phyloP scores from a whole-genome alignment of 2,888 invertebrate species.

The Lithophane ornitopus region DNA sequence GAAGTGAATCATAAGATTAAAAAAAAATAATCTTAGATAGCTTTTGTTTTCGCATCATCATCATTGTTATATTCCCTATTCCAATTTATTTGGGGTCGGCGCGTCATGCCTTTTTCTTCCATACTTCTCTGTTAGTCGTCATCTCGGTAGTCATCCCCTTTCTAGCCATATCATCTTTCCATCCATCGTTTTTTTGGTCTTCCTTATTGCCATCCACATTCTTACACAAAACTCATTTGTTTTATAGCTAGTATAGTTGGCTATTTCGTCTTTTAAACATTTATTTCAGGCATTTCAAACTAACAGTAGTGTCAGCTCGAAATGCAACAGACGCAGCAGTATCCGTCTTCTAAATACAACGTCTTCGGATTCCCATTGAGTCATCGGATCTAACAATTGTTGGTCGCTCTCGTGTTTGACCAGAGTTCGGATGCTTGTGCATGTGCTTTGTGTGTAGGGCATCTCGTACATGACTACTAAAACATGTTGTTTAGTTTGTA shows the following conservation, averaged over 20 bases:
- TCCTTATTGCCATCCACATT: too few species aligned
- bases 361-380: constrained; percentile 39
- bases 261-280: not conserved
- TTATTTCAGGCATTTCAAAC: not conserved
- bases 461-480: constrained; percentile 22
- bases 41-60: not conserved
- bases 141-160: not conserved
- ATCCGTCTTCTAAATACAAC: constrained; percentile 1
- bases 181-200: not conserved
- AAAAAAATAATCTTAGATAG: too few species aligned
- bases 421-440: constrained; percentile 35
- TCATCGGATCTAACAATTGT: constrained; percentile 44
- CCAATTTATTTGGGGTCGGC: too few species aligned
- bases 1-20: too few species aligned
- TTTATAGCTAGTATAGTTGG: not conserved
- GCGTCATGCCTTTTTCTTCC: not conserved
- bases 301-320: constrained; percentile 1
- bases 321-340: constrained; percentile 10
- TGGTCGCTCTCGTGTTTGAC: constrained; percentile 33
- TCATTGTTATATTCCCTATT: too few species aligned
- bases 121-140: not conserved
- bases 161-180: not conserved
- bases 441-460: constrained; percentile 34
- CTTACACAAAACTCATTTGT: not conserved
- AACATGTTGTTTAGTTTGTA: constrained; percentile 27